Evolutionary conservation across 2,797 vertebrate species (phyloP).

Genomic region (Antennarius maculatus): DNA sequence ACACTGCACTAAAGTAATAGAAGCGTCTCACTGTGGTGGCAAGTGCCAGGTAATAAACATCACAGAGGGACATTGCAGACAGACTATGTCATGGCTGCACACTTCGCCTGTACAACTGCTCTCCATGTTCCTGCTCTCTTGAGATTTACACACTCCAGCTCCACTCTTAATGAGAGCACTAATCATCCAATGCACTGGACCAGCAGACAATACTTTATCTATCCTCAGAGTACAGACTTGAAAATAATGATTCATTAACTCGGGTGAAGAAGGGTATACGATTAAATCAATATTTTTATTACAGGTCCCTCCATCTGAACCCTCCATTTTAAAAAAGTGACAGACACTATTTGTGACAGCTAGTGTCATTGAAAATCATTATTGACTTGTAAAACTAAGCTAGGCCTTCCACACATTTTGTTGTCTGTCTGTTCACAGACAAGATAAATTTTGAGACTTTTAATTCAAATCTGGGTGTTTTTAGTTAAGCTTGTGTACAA

Average conservation of each 20-base stretch:
- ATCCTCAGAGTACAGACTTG: constrained; percentile 56
- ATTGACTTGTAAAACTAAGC: constrained; percentile 20
- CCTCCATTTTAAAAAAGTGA: constrained; percentile 11
- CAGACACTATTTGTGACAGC: not conserved
- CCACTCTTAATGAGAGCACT: constrained; percentile 69
- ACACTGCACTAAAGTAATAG: constrained; percentile 20
- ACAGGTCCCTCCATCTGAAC: constrained; percentile 34
- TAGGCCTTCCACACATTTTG: not conserved
- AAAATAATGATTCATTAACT: constrained; percentile 69
- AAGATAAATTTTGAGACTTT: too few relatives aligned
- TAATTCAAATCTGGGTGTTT: too few relatives aligned
- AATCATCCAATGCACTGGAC: constrained; percentile 67
- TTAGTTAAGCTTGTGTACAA: too few relatives aligned
- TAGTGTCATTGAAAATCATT: not conserved
- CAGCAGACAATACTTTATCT: constrained; percentile 66
- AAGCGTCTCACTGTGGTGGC: constrained; percentile 20
- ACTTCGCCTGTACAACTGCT: constrained; percentile 39
- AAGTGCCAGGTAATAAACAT: constrained; percentile 28
- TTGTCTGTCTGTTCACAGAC: too few relatives aligned
- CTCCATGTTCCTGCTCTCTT: constrained; percentile 44
- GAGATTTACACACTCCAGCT: constrained; percentile 66
- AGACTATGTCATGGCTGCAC: constrained; percentile 30
- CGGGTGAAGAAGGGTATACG: constrained; percentile 47
- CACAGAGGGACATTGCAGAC: constrained; percentile 16
- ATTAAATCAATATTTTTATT: constrained; percentile 67